A percentile compares a stretch with the other conserved stretches of the same genome.
Conservation (phyloP, 2,888 invertebrate species). For the Protonemura montana region DNA sequence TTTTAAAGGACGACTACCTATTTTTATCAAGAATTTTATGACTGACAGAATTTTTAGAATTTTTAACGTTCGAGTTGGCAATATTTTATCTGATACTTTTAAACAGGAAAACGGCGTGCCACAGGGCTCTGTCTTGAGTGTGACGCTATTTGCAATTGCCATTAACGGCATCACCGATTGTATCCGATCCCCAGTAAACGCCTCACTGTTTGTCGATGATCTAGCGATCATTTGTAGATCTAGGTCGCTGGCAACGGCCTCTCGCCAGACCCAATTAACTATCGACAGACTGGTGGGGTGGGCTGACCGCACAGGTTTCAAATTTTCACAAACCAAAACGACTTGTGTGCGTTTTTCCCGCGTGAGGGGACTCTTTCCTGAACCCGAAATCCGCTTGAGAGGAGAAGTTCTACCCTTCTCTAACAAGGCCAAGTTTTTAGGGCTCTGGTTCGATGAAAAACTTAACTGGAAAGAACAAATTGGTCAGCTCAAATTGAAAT, state of each 20-base stretch:
- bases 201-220: slow-evolving; percentile 41
- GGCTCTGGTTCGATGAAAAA: slow-evolving; percentile 27
- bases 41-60: slow-evolving; percentile 34
- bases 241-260: background rate
- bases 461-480: slow-evolving; percentile 41
- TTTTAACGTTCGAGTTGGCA: too few relatives aligned
- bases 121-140: slow-evolving; percentile 45
- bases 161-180: slow-evolving; percentile 36
- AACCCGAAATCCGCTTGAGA: slow-evolving; percentile 17
- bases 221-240: slow-evolving; percentile 36
- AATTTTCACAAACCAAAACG: slow-evolving; percentile 31
- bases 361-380: background rate
- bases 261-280: slow-evolving; percentile 14
- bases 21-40: slow-evolving; percentile 46
- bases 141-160: slow-evolving; percentile 40
- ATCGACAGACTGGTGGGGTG: slow-evolving; percentile 32
- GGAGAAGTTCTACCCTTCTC: background rate
- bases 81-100: slow-evolving; percentile 27
- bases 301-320: slow-evolving; percentile 35
- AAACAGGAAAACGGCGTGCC: slow-evolving; percentile 42
- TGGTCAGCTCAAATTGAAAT: background rate
- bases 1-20: slow-evolving; percentile 48
- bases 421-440: slow-evolving; percentile 21
- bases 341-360: slow-evolving; percentile 37
- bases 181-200: background rate